Evolutionary conservation across 2,888 invertebrate species (phyloP), one percentile per base, ranked within the genome.

Genomic region (Aquatica leii): DNA sequence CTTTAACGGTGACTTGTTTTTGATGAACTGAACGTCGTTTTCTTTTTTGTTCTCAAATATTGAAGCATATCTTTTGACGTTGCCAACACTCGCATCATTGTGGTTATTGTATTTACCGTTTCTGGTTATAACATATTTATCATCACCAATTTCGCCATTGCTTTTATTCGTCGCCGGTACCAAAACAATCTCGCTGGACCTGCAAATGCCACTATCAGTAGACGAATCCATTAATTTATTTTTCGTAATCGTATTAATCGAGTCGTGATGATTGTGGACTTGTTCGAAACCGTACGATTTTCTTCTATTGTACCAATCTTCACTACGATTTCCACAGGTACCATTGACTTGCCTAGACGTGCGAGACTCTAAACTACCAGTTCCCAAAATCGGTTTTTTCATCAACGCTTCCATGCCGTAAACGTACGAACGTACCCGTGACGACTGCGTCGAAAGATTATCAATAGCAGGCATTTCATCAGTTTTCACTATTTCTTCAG

Each of bases 201-300:
- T 86, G 67, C 90, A 91, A 71, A 91, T 86, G 0, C 91, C 91
- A 73, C 91, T 91, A 72, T 91, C 91, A 1, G 90, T 91, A 2
- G 91, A 91, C n/a, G 90, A 89, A 76, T 91, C 90, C 74, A 89
- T 87, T 1, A 87, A 84, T 68, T 84, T 84, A 60, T 83, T 84
- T 71, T 84, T 85, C 4, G 78, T 74, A 31, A 79, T 78, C 0
- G 77, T 74, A 62, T 71, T 78, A 67, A 62, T 73, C 62, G 67
- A 73, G 9, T 71, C 72, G 59, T 73, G 73, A 41, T 74, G 76
- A 35, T 72, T 74, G 52, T 77, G 74, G 77, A 86, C 85, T 66
- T 84, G 84, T 76, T 88, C 89, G 74, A 92, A 92, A 60, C 92
- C 91, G 74, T 92, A 92, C 14, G 92, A 92, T 80, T 92, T 92